Evolutionary conservation across 1,140 invertebrate genomes (phyloP).

Genomic region (Chlorops oryzae): DNA sequence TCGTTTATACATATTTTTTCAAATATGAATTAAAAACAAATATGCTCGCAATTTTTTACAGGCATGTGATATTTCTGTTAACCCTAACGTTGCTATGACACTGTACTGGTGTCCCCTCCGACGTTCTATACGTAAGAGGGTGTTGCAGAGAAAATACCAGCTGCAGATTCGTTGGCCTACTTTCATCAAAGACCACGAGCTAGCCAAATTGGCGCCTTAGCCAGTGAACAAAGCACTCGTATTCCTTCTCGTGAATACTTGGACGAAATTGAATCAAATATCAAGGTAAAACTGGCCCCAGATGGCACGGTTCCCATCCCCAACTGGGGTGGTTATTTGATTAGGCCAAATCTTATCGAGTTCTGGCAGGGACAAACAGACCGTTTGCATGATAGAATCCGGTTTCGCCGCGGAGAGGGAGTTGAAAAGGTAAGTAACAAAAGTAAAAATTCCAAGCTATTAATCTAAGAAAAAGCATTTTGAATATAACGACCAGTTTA

Average conservation of each 20-base stretch:
- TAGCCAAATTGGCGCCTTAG: conserved; percentile 79
- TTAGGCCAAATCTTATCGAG: conserved; percentile 76
- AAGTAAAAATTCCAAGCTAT: too few relatives aligned
- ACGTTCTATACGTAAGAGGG: conserved; percentile 84
- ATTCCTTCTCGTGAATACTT: conserved; percentile 68
- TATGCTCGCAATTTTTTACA: too few relatives aligned
- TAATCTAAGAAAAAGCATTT: too few relatives aligned
- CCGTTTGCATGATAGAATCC: conserved; percentile 86
- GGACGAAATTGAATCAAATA: conserved; percentile 59
- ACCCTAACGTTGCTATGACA: conserved; percentile 78
- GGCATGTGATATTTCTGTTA: conserved; percentile 74
- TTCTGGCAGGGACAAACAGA: conserved; percentile 97
- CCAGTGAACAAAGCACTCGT: conserved; percentile 77
- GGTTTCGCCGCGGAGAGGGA: conserved; percentile 59
- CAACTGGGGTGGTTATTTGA: conserved; percentile 71
- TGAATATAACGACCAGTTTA: too few relatives aligned
- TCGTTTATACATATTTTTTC: too few relatives aligned
- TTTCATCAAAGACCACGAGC: conserved; percentile 73
- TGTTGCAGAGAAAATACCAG: conserved; percentile 62
- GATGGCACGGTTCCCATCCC: conserved; percentile 37
- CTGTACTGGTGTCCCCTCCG: conserved; percentile 85
- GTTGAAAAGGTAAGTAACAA: conserved; percentile 40
- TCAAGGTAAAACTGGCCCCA: conserved; percentile 54
- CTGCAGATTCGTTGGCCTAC: conserved; percentile 73
- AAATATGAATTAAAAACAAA: too few relatives aligned